Base-by-base conservation (phyloP, 2,888 invertebrate genomes). In the Drosophila villosipedis region DNA sequence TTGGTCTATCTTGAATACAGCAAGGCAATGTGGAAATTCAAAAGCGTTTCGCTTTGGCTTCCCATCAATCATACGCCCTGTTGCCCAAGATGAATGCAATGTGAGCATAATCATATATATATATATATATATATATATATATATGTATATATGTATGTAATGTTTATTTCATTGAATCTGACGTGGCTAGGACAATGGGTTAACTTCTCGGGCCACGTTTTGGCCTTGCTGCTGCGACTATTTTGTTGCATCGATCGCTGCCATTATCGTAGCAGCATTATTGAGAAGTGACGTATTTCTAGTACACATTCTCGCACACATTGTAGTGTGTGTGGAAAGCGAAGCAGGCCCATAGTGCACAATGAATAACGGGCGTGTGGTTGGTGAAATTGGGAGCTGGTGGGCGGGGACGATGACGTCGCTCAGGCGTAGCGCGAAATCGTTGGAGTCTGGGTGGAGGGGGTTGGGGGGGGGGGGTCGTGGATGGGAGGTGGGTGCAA, bases 51-150 rank as follows among this genome's bases (percentile, higher is more conserved):
- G 37, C 22, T n/a, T 54, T 19, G 66, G 12, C 37, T 60, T 64
- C 30, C 10, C 63, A 71, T 90, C 86, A 80, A 84, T 84, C 84
- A 85, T 90, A 66, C 91, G 86, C 74, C 73, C 72, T 71, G 86
- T 68, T 90, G 89, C 84, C 39, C 79, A 65, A 39, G 28, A 50
- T 68, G 43, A 78, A 82, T 78, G 73, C 78, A 78, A 41, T 47
- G 39, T 37, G 52, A 62, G 50, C n/a, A 61, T 50, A 39, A n/a
- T 58, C 50, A 62, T 52, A 58, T 61, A 76, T 22, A 0, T 4
- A 0, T 33, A 22, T 43, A n/a, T 43, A n/a, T 41, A 41, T n/a
- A n/a, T 10, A 10, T 41, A n/a, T n/a, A 12, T 41, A 1, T 28
- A 6, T 22, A 43, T 43, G 1, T 12, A n/a, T 12, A 12, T 43